Conservation (phyloP, 2,113 vertebrate species). For the Rhinolophus sinicus region DNA sequence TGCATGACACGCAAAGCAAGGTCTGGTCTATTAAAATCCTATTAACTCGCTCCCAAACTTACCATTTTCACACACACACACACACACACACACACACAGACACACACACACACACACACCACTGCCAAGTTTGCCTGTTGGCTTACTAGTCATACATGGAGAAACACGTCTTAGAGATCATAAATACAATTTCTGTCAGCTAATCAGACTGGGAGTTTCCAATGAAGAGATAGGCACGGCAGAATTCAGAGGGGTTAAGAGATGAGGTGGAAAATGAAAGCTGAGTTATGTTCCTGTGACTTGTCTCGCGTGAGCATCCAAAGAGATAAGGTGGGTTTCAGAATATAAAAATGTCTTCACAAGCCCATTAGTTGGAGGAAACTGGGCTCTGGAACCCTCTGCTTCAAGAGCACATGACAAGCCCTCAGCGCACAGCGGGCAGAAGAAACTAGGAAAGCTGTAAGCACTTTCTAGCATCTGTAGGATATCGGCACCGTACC, state of each 20-base stretch:
- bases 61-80: constrained; percentile 68
- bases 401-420: neutral
- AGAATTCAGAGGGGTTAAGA: constrained; percentile 75
- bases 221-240: constrained; percentile 74
- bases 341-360: constrained; percentile 55
- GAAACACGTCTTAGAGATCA: constrained; percentile 63
- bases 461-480: constrained; percentile 1
- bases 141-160: constrained; percentile 79
- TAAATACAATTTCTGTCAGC: constrained; percentile 78
- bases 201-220: constrained; percentile 64
- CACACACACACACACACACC: neutral
- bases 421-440: neutral
- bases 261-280: constrained; percentile 78
- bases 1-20: constrained; percentile 57
- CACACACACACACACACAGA: neutral
- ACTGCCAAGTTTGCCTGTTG: constrained; percentile 69
- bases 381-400: neutral
- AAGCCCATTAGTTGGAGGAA: constrained; percentile 60
- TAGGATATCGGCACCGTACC: neutral
- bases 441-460: constrained; percentile 47
- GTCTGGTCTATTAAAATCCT: constrained; percentile 73
- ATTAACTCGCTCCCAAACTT: constrained; percentile 82
- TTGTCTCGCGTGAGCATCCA: constrained; percentile 51
- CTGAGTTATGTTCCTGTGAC: constrained; percentile 63
- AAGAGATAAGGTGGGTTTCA: constrained; percentile 66